Conservation (phyloP, 2,113 vertebrate genomes). For the Brachyhypopomus occidentalis region DNA sequence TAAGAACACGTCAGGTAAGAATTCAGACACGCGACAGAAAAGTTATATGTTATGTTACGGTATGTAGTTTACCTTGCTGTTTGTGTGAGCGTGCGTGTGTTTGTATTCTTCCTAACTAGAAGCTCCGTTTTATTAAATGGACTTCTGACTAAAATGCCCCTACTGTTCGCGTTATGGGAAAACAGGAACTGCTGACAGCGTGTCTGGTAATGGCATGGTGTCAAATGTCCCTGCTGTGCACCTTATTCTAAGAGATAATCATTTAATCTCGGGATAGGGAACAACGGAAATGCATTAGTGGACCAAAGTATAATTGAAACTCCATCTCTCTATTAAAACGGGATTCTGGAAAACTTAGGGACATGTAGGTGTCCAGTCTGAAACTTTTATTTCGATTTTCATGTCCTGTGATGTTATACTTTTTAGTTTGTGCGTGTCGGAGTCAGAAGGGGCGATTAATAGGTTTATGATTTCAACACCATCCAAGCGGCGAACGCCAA, state of each 20-base stretch:
- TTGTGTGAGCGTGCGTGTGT: too few relatives aligned
- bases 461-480: constrained; percentile 62
- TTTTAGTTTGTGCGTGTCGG: too few relatives aligned
- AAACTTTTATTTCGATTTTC: too few relatives aligned
- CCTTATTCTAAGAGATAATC: background rate
- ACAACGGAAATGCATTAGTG: background rate
- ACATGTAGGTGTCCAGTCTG: too few relatives aligned
- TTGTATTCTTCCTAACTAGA: background rate
- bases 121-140: background rate
- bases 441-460: too few relatives aligned
- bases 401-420: too few relatives aligned
- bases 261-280: background rate
- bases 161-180: background rate
- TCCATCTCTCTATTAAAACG: too few relatives aligned
- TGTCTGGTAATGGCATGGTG: background rate
- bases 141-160: background rate
- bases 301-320: background rate
- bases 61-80: background rate
- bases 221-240: background rate
- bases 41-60: background rate
- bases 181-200: too few relatives aligned
- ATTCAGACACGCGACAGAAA: background rate
- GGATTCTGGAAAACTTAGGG: too few relatives aligned
- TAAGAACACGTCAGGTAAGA: constrained; percentile 60
- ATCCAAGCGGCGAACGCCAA: constrained; percentile 29